Evolutionary conservation across 2,113 vertebrate genomes (phyloP).

Genomic region (Orientallactaga bullata): DNA sequence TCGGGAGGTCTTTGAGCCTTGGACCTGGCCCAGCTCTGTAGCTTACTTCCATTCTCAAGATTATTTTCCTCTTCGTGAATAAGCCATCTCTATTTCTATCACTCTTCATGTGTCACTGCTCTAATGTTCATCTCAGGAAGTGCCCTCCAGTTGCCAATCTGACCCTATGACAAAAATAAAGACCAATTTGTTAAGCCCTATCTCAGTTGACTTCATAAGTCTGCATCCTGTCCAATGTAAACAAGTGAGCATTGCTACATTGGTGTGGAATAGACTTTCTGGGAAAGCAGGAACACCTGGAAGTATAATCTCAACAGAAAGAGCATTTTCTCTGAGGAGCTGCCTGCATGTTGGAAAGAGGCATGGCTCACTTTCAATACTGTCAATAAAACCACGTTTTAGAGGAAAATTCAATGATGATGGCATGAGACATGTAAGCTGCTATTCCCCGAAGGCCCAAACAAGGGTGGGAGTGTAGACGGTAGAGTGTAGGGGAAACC

Average conservation of each 20-base stretch:
- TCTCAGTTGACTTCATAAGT: conserved; percentile 72
- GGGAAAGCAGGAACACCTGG: neutral
- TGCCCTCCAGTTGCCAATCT: too few relatives aligned
- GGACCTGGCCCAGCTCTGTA: too few relatives aligned
- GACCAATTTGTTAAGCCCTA: conserved; percentile 61
- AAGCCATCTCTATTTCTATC: too few relatives aligned
- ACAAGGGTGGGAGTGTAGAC: neutral
- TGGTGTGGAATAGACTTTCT: conserved; percentile 46
- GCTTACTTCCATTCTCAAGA: too few relatives aligned
- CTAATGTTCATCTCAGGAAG: too few relatives aligned
- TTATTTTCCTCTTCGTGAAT: too few relatives aligned
- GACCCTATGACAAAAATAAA: conserved; percentile 71
- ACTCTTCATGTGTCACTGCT: too few relatives aligned
- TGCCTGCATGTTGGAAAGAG: conserved; percentile 46
- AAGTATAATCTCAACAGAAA: conserved; percentile 56
- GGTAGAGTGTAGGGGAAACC: neutral
- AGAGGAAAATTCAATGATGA: neutral
- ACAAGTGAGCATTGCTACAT: conserved; percentile 30
- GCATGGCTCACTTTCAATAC: neutral
- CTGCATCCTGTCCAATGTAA: conserved; percentile 65
- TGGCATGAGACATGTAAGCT: neutral
- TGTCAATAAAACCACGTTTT: neutral
- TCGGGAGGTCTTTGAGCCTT: too few relatives aligned
- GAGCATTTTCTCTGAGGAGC: conserved; percentile 56
- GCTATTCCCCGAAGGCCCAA: neutral